Base-by-base conservation (phyloP, 2,113 vertebrate genomes). In the Tautogolabrus adspersus region DNA sequence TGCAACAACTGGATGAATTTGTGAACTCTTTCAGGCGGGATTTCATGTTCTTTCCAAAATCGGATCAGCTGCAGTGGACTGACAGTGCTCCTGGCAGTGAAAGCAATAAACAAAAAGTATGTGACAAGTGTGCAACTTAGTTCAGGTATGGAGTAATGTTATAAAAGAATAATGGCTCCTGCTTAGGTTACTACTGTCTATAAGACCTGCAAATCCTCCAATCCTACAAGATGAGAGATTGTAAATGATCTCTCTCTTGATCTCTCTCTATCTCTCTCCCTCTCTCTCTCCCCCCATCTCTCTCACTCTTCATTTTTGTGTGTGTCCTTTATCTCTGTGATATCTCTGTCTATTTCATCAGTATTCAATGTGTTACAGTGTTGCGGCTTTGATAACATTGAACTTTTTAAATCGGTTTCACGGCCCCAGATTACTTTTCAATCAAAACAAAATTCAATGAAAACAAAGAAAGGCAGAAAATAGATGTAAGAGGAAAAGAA, bases 41-140 rank as follows among this genome's bases (percentile, higher is more conserved):
- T 42, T 63, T 54, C 34, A 63, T 44, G 64, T 83, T 58, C 74
- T 64, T 63, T 72, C 49, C 19, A 42, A 63, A 66, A 46, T 57
- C 21, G 0, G 23, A 37, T 62, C 51, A 46, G 34, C 34, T 61
- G 54, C 59, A 54, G 56, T 47, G 30, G 58, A 55, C 52, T 59
- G 34, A 1, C 11, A 26, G 12, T 54, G 44, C 64, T 73, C 49
- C 66, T 61, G 68, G 62, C 42, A 22, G 62, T 22, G 34, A 38
- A 49, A 3, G 6, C 12, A 61, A 59, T 44, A 22, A 11, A 57
- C 16, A n/a, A 59, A 51, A 38, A 34, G 22, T 11, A 46, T 51
- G 10, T 66, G 10, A 61, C 26, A 26, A 26, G 26, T 26, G 26
- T 26, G 26, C 26, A 26, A 30, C 18, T 5, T 2, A 8, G 30